Conservation (phyloP, 2,888 invertebrate species). For the Tryphoninae sp. region DNA sequence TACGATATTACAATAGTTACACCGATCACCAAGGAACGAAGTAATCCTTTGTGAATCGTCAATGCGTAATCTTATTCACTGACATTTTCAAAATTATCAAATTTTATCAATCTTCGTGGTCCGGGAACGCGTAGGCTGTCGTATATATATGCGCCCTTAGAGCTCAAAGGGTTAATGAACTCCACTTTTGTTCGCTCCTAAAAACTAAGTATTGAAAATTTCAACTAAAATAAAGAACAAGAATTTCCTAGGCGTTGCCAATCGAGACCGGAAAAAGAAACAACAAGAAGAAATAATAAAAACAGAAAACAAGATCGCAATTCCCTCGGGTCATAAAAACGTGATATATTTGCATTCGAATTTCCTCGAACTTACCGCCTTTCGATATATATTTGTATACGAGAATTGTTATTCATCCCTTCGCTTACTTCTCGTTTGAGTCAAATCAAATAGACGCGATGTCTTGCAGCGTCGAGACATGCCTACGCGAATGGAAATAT, state of each 20-base stretch:
- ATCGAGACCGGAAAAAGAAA: no score
- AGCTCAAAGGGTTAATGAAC: not conserved
- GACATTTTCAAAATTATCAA: not conserved
- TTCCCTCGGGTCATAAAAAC: no score
- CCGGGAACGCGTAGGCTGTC: no score
- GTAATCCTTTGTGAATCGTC: constrained; percentile 1
- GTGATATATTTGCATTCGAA: not conserved
- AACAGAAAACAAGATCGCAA: no score
- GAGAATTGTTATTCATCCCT: not conserved
- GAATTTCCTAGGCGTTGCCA: not conserved
- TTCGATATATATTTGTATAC: not conserved
- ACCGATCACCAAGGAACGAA: not conserved
- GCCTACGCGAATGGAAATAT: constrained; percentile 32
- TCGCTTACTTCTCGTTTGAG: constrained; percentile 15
- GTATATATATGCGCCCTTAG: no score
- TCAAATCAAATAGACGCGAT: constrained; percentile 38
- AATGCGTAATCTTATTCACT: constrained; percentile 1
- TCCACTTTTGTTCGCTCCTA: no score
- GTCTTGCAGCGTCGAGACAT: constrained; percentile 17
- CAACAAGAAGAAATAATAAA: no score
- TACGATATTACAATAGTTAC: not conserved
- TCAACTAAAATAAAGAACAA: not conserved
- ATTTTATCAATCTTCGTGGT: not conserved
- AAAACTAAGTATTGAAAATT: no score
- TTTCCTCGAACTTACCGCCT: not conserved